These are phyloP conservation scores for Platysteira castanea DNA, from an alignment of 2,113 vertebrate species.

Conservation along the genomic window DNA sequence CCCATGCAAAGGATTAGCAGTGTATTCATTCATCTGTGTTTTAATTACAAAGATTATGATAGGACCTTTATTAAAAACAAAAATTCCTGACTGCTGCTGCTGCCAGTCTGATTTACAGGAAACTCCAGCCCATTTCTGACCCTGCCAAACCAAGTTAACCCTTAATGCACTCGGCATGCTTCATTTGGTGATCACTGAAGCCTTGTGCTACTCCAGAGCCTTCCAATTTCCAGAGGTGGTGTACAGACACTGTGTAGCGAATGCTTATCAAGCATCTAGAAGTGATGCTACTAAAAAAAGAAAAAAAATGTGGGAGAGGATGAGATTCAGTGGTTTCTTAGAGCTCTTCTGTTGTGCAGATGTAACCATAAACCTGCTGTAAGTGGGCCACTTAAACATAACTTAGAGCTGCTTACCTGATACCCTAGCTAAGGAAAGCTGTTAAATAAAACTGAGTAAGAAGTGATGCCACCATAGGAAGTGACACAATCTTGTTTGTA, in stretches of 20 bases:
- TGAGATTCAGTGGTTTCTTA: not conserved
- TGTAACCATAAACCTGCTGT: not conserved
- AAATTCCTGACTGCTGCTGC: not conserved
- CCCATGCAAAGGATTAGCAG: not conserved
- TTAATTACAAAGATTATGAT: not conserved
- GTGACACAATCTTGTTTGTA: not conserved
- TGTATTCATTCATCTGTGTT: not conserved
- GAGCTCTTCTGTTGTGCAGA: not conserved
- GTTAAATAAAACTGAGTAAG: not conserved
- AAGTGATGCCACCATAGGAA: not conserved
- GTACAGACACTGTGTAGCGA: not conserved
- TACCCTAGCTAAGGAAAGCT: not conserved
- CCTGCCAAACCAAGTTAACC: slow-evolving; percentile 5
- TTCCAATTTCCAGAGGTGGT: not conserved
- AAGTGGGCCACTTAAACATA: not conserved
- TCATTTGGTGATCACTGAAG: not conserved
- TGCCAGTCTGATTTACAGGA: not conserved
- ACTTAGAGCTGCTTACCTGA: not conserved
- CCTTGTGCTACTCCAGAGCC: not conserved
- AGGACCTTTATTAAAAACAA: not conserved
- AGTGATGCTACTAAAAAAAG: not conserved
- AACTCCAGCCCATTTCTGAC: not conserved
- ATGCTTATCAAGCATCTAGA: not conserved
- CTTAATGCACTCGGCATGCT: not conserved
- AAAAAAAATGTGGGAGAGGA: not conserved